These are phyloP conservation scores for human (Homo sapiens) DNA, from an alignment of 2,113 vertebrate genomes.

Conservation along the genomic window GRCh38 chr2:34387501-34388000, in stretches of 20 bases:
- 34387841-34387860: background rate
- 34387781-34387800: background rate
- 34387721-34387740: background rate
- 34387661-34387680: background rate
- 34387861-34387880: background rate
- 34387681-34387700: background rate
- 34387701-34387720: background rate
- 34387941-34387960: background rate
- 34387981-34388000: background rate
- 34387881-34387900: background rate
- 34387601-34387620: background rate
- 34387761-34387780: background rate
- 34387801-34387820: background rate
- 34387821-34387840: background rate
- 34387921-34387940: background rate
- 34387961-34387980: background rate
- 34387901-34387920: background rate
- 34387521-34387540: background rate
- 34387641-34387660: background rate
- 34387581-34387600: background rate
- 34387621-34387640: background rate
- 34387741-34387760: background rate
- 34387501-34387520: background rate
- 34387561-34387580: background rate
- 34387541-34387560: background rate